phyloP scores from a whole-genome alignment of 2,888 invertebrate species.

The Alentia gelatinosa region DNA sequence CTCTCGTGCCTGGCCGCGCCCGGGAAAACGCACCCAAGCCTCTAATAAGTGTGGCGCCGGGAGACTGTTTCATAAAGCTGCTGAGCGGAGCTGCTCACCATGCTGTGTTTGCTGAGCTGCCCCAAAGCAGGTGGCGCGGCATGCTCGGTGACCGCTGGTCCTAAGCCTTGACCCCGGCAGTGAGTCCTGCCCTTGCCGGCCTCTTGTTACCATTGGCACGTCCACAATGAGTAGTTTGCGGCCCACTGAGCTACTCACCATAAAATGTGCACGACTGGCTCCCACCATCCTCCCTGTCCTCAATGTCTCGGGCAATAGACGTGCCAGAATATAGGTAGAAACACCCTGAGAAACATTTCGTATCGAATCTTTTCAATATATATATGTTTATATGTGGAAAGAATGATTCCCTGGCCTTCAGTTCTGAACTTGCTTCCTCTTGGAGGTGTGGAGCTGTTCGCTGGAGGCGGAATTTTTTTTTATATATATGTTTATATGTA shows the following conservation, averaged over 20 bases:
- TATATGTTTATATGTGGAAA: neutral
- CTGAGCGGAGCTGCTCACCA: too few relatives aligned
- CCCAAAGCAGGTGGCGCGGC: neutral
- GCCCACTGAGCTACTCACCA: neutral
- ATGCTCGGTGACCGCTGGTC: neutral
- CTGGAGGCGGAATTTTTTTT: too few relatives aligned
- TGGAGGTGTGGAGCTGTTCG: too few relatives aligned
- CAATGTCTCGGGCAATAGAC: too few relatives aligned
- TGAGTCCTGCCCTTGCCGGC: neutral
- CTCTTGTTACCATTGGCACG: neutral
- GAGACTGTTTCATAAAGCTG: too few relatives aligned
- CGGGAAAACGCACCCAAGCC: neutral
- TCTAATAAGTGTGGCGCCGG: neutral
- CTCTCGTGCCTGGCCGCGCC: neutral
- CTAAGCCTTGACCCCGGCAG: neutral
- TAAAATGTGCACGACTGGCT: slow-evolving; percentile 5
- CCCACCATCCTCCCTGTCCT: neutral
- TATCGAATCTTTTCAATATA: too few relatives aligned
- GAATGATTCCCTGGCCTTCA: too few relatives aligned
- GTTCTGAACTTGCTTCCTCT: too few relatives aligned
- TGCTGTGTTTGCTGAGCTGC: neutral
- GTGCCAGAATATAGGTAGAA: too few relatives aligned
- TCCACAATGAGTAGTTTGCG: neutral
- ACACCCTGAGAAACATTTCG: too few relatives aligned
- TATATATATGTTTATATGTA: too few relatives aligned